Evolutionary conservation across 1,140 invertebrate genomes (phyloP).

Genomic region (Drosophila pruinosa): DNA sequence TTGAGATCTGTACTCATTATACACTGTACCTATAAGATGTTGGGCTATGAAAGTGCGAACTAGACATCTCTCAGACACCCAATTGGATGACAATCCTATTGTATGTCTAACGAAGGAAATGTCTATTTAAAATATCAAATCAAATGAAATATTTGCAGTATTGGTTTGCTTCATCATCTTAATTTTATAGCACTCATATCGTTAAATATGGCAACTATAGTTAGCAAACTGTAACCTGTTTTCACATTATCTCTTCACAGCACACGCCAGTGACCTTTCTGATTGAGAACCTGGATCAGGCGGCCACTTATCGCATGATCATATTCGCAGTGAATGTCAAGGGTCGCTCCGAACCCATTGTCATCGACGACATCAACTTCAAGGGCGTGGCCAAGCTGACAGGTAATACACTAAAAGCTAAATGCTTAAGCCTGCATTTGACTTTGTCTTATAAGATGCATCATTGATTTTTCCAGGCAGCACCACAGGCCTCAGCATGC

Average conservation of each 20-base stretch:
- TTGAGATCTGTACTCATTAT: not conserved
- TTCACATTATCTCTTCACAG: conserved; percentile 14
- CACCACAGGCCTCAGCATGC: conserved; percentile 83
- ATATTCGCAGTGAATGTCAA: conserved; percentile 93
- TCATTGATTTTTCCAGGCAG: conserved; percentile 78
- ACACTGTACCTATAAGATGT: not conserved
- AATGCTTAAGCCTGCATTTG: not conserved
- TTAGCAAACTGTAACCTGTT: not conserved
- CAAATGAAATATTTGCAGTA: too few species aligned
- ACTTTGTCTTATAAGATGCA: conserved; percentile 14
- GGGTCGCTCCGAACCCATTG: conserved; percentile 90
- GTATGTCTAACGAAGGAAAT: too few species aligned
- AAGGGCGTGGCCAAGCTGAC: conserved; percentile 90
- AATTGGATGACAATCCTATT: too few species aligned
- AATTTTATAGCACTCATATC: too few species aligned
- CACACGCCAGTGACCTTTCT: conserved; percentile 87
- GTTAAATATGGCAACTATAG: too few species aligned
- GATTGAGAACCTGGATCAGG: conserved; percentile 90
- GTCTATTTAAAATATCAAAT: too few species aligned
- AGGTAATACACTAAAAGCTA: conserved; percentile 82
- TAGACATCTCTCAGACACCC: too few species aligned
- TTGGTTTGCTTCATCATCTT: too few species aligned
- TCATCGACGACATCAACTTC: conserved; percentile 92
- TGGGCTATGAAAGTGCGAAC: not conserved
- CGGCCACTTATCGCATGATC: conserved; percentile 89